Conservation (phyloP, 2,797 vertebrate genomes). For the Coilia nasus region DNA sequence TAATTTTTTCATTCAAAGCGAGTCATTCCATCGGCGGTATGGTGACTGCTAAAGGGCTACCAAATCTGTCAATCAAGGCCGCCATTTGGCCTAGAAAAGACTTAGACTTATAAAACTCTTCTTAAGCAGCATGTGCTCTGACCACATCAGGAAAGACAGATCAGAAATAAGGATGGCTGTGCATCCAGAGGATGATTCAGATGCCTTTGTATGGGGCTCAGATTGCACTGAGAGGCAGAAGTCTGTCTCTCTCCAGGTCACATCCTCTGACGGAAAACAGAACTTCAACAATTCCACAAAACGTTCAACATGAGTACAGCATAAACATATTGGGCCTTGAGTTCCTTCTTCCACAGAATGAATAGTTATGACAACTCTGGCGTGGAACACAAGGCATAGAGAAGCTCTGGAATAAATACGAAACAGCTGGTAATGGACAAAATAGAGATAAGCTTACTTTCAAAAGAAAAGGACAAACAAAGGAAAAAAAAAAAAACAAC, state of each 20-base stretch:
- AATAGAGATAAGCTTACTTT: constrained; percentile 43
- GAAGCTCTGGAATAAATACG: constrained; percentile 47
- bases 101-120: not conserved
- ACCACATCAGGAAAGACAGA: not conserved
- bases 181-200: not conserved
- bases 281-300: not conserved
- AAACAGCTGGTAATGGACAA: constrained; percentile 48
- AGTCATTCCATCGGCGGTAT: too few relatives aligned
- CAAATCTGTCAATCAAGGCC: too few relatives aligned
- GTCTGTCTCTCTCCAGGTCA: not conserved
- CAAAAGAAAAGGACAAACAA: constrained; percentile 31
- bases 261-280: constrained; percentile 25
- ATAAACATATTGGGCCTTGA: constrained; percentile 38
- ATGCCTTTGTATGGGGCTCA: not conserved
- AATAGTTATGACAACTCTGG: constrained; percentile 52
- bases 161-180: too few relatives aligned
- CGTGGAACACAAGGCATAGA: constrained; percentile 30
- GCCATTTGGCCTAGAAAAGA: not conserved
- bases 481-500: constrained; percentile 27
- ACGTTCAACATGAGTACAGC: constrained; percentile 27
- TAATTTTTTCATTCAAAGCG: too few relatives aligned
- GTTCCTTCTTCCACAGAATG: constrained; percentile 40
- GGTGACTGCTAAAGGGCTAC: too few relatives aligned
- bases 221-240: not conserved
- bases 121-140: not conserved